These are phyloP conservation scores for Eudyptes chrysolophus DNA, from an alignment of 2,113 vertebrate species.

Conservation along the genomic window DNA sequence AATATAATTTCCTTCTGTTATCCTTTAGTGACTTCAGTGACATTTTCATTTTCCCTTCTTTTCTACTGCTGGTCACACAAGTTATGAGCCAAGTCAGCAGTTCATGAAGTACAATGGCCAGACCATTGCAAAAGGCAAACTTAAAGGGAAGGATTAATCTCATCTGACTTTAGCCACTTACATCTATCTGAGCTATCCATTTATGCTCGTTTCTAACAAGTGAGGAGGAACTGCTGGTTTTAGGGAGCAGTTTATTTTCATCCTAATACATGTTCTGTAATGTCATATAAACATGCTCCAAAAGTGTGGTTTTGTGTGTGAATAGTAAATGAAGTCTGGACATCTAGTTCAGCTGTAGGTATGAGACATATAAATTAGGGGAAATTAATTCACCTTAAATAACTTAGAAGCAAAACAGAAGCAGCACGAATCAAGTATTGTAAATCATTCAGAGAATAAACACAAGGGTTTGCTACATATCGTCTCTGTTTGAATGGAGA, in stretches of 20 bases:
- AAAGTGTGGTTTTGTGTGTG: neutral
- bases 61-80: neutral
- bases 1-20: neutral
- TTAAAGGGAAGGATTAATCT: neutral
- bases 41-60: neutral
- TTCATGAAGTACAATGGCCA: neutral
- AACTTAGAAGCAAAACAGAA: neutral
- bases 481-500: neutral
- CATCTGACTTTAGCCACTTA: neutral
- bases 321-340: neutral
- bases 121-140: neutral
- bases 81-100: neutral
- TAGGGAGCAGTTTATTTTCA: neutral
- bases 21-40: neutral
- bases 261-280: neutral
- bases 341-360: neutral
- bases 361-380: neutral
- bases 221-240: neutral
- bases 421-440: neutral
- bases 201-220: neutral
- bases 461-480: neutral
- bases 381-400: neutral
- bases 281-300: neutral
- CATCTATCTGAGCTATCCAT: neutral
- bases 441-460: slow-evolving; percentile 31